Percentiles rank a stretch among this genome's conserved stretches.
Conservation (phyloP, 2,797 vertebrate species). For the Aldrovandia affinis region DNA sequence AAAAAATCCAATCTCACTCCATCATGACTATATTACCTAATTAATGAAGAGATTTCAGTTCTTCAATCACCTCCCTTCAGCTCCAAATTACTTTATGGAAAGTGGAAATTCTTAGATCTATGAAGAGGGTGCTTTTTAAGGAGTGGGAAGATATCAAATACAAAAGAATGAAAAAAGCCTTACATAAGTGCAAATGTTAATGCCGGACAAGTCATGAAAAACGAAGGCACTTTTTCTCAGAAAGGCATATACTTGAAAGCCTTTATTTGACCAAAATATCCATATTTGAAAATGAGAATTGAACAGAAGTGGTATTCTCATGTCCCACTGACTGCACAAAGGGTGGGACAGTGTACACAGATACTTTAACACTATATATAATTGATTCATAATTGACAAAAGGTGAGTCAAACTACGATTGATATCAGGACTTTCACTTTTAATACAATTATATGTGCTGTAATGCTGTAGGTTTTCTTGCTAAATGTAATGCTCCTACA, state of each 20-base stretch:
- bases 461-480: too few species aligned
- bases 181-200: background rate
- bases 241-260: background rate
- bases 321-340: too few species aligned
- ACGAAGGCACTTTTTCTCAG: background rate
- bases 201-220: background rate
- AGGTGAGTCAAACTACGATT: too few species aligned
- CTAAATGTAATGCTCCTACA: too few species aligned
- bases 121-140: background rate
- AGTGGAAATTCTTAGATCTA: background rate
- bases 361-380: too few species aligned
- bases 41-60: background rate
- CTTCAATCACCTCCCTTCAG: background rate
- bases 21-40: slow-evolving; percentile 11
- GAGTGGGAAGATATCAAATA: background rate
- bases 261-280: background rate
- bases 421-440: too few species aligned
- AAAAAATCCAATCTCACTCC: slow-evolving; percentile 2
- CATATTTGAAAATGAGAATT: background rate
- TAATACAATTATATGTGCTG: too few species aligned
- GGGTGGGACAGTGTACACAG: too few species aligned
- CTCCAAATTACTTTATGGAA: background rate
- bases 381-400: too few species aligned
- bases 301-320: too few species aligned
- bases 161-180: slow-evolving; percentile 4